Evolutionary conservation across 2,113 vertebrate species (phyloP), one percentile per base, ranked within the genome.

Genomic region (Corythoichthys haematopterus): DNA sequence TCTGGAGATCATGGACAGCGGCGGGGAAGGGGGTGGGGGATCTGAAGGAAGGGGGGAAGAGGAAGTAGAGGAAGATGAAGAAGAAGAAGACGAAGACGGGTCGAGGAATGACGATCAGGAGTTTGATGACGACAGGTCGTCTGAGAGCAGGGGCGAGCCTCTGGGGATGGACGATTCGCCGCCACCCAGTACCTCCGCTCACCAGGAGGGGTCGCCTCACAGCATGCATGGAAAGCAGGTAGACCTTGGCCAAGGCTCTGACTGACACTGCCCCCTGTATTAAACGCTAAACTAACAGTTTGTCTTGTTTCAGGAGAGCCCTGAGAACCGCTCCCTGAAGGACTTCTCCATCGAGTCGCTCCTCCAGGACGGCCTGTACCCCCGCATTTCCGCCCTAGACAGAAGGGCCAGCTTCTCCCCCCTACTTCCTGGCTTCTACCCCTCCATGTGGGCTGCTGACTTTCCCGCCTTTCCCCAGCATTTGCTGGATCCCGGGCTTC

Each of bases 341-440:
- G 95, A 99, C 83, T 99, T 99, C 84, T 98, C 97, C 70, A 98
- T 99, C 0, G 94, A 97, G 78, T 98, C 96, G 46, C 87, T 98
- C 72, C 90, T 99, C 66, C 94, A 96, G 86, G 96, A 97, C 75
- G 95, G 96, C 71, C 79, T 98, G 57, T 98, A 97, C 84, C 95
- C 95, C 12, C 96, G 95, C 68, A 85, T 93, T 4, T 92, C 87
- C 77, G 86, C 94, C 50, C 87, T 94, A 0, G 95, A 98, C 76
- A 90, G 93, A 83, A 93, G 93, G 69, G 84, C 93, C 48, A 83
- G 89, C 68, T 91, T 96, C 71, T 94, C 96, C 40, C 93, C 94
- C 13, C 93, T 98, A 0, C 7, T 94, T 50, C 95, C 96, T 0
- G 93, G 89, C 73, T 96, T 97, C 89, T 98, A 98, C 77, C 95